Conservation (phyloP, 2,888 invertebrate genomes). For the Lasioglossum oenotherae region DNA sequence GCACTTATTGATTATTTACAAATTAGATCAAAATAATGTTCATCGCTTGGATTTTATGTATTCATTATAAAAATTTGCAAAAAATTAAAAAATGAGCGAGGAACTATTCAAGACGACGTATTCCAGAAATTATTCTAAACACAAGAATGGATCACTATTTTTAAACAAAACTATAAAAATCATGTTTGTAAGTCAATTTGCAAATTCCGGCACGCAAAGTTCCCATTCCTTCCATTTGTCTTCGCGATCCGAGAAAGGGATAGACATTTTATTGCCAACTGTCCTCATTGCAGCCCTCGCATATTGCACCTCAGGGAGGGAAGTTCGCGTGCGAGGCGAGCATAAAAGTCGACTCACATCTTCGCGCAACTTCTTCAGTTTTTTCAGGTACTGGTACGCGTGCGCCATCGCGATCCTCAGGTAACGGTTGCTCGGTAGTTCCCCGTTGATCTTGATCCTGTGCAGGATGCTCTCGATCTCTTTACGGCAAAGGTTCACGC, state of each 20-base stretch:
- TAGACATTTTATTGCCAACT: not conserved
- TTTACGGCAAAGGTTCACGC: conserved; percentile 77
- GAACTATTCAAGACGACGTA: no score
- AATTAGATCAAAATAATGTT: no score
- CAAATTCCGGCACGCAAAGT: not conserved
- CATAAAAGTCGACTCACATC: conserved; percentile 81
- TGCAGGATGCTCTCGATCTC: conserved; percentile 76
- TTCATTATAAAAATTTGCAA: no score
- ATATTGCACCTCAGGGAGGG: not conserved
- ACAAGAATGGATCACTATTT: not conserved
- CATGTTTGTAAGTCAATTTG: not conserved
- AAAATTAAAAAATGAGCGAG: no score
- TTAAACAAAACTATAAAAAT: not conserved
- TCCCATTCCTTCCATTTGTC: not conserved
- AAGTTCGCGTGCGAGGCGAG: not conserved
- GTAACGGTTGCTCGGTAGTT: conserved; percentile 76
- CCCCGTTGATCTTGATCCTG: conserved; percentile 78
- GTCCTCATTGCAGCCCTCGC: not conserved
- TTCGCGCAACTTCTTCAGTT: conserved; percentile 83
- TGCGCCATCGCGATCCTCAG: conserved; percentile 80
- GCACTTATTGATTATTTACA: no score
- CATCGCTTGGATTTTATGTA: no score
- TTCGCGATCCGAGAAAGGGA: not conserved
- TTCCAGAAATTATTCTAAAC: not conserved
- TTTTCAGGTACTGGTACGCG: conserved; percentile 83